phyloP scores from a whole-genome alignment of 2,113 vertebrate species.

The Coptodon bakossiorum region DNA sequence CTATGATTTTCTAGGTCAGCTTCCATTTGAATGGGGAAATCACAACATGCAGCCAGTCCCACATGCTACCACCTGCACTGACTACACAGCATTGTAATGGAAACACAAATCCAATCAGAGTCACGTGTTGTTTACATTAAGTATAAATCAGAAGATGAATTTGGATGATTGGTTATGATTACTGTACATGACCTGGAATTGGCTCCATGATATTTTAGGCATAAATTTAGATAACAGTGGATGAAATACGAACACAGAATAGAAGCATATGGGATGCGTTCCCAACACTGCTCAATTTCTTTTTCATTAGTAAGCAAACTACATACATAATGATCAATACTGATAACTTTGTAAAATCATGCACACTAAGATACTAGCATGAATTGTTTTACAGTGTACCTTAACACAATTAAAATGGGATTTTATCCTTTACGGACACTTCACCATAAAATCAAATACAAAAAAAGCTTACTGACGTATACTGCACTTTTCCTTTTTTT shows the following conservation, averaged over 20 bases:
- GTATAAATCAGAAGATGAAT: neutral
- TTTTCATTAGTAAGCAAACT: neutral
- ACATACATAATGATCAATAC: neutral
- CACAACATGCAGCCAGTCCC: neutral
- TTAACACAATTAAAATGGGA: neutral
- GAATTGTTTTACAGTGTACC: neutral
- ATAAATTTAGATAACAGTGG: neutral
- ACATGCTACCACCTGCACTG: neutral
- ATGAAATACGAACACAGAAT: neutral
- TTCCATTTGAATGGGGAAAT: conserved; percentile 42
- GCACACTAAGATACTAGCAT: neutral
- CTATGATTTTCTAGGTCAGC: conserved; percentile 70
- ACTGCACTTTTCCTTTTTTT: neutral
- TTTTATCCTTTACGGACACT: neutral
- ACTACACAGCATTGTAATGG: neutral
- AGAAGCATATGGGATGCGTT: neutral
- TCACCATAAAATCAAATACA: neutral
- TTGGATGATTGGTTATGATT: neutral
- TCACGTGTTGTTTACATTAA: neutral
- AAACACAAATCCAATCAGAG: neutral
- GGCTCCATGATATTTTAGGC: neutral
- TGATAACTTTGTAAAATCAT: neutral
- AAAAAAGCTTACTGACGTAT: neutral
- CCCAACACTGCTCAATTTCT: neutral
- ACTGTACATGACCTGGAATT: neutral